Base-by-base conservation (phyloP, 2,888 invertebrate species). In the Thysanoteuthis rhombus region DNA sequence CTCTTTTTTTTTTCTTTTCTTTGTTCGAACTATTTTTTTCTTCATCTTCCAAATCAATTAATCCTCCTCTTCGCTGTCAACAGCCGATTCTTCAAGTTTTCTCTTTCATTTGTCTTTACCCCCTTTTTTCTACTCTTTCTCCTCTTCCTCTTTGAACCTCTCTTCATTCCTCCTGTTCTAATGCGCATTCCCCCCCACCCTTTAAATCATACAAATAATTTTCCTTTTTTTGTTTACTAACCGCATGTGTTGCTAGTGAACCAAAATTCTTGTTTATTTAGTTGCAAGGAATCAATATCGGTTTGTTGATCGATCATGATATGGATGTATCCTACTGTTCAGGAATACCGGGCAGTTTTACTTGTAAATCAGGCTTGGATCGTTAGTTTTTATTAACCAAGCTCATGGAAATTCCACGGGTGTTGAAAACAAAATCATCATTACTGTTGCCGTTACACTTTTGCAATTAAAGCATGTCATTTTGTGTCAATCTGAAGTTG, bases 121-220 rank as follows among this genome's bases (percentile, higher is more conserved):
- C 12, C 16, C 25, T 75, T 36, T 75, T 32, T 28, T 58, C n/a
- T 12, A 10, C 10, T 8, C 2, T 32, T 32, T 19, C 10, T 6
- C 2, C 75, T 5, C 12, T 75, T n/a, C n/a, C 10, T n/a, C 75
- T 32, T n/a, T 75, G 1, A 10, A 8, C n/a, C 75, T 75, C n/a
- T 58, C 25, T 58, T 32, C n/a, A 75, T 75, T 75, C 8, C 75
- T 75, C n/a, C 12, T 19, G 10, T n/a, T n/a, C 75, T 8, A 75
- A 8, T n/a, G 10, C n/a, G 8, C n/a, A 4, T 12, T 5, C n/a
- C n/a, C 8, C 12, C n/a, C n/a, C 10, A 8, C 10, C 6, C n/a
- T 10, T 75, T 75, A 32, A 75, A n/a, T 12, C 12, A 32, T n/a
- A 75, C 75, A 75, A n/a, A 75, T 12, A 75, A 16, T 75, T 4